Evolutionary conservation across 1,140 invertebrate species (phyloP), one percentile per base, ranked within the genome.

Genomic region (Calephelis virginiensis): DNA sequence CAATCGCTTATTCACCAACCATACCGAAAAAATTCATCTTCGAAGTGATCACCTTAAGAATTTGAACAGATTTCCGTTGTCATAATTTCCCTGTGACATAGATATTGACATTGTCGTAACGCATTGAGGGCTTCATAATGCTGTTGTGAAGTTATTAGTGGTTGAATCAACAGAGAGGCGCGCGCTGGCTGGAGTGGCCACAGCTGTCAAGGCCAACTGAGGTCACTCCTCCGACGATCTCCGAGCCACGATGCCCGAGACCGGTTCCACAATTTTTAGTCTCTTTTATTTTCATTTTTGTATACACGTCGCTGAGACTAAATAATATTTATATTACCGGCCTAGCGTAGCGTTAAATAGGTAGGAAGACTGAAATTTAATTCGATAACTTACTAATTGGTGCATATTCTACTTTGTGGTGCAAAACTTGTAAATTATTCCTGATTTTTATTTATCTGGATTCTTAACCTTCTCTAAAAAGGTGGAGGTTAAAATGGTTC

Each of bases 281-380:
- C 81, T 88, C 83, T 91, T 90, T 89, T 89, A 89, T 89, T 89
- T 91, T 91, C 88, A 89, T 90, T 90, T 89, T 90, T 89, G 86
- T 90, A 88, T 89, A 89, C 88, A 90, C 86, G 83, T 83, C 83
- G 81, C 86, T 83, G 81, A 89, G 86, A 88, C 86, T 90, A 89
- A 90, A 90, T 86, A 90, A 84, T 90, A 86, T 90, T 90, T 90
- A 88, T 89, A 89, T 79, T 77, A 68, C 81, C 78, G 85, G 78
- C 40, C 81, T 82, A 78, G 75, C 77, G 80, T 82, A 77, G 80
- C 81, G 89, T 89, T 89, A 90, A 43, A 43, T 43, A 43, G 40
- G 8, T 43, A 43, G 40, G 8, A 43, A 43, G 6, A 6, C 47
- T 12, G 10, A 11, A 6, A 11, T n/a, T 48, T 48, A 11, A n/a